Evolutionary conservation across 2,888 invertebrate species (phyloP), one percentile per base, ranked within the genome.

Genomic region (Diarsia brunnea): DNA sequence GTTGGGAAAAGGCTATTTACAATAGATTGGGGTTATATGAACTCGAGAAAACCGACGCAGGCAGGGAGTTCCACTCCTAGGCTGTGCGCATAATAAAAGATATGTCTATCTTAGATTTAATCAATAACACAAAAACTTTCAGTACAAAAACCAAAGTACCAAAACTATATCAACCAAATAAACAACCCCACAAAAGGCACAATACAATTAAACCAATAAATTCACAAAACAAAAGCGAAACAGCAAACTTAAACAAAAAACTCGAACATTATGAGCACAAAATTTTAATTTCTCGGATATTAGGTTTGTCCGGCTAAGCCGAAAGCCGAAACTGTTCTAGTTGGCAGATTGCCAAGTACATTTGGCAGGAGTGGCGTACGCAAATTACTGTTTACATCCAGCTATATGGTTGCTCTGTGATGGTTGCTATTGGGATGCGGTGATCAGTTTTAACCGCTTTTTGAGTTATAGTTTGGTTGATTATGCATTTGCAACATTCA

Each of bases 311-410:
- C 82, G 77, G 75, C 85, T 86, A 84, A 86, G 74, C 84, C 80
- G 78, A 85, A 84, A 85, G 70, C 68, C 73, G 69, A 79, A 74
- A 61, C 78, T 68, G 89, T 81, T 89, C 90, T 79, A 89, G 80
- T 93, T 94, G 94, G 94, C 90, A 58, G 31, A 19, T n/a, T 2
- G 89, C 94, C 94, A 92, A 92, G 82, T 90, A 91, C 92, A 93
- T 93, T 94, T 94, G 94, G 94, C 94, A 90, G 85, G 81, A 79
- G 82, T 85, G 79, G 83, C 71, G 87, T 88, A 92, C 89, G 91
- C 93, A 92, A 94, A 94, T 94, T 92, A 93, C 91, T 93, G 92
- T 93, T 93, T 92, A 91, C 92, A 91, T 90, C 91, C 84, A 85
- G 77, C 74, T 85, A 67, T 82, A 71, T 47, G 66, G 58, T 71